Base-by-base conservation (phyloP, 53 echinoderm and acorn worm species). In the Apostichopus leukothele region DNA sequence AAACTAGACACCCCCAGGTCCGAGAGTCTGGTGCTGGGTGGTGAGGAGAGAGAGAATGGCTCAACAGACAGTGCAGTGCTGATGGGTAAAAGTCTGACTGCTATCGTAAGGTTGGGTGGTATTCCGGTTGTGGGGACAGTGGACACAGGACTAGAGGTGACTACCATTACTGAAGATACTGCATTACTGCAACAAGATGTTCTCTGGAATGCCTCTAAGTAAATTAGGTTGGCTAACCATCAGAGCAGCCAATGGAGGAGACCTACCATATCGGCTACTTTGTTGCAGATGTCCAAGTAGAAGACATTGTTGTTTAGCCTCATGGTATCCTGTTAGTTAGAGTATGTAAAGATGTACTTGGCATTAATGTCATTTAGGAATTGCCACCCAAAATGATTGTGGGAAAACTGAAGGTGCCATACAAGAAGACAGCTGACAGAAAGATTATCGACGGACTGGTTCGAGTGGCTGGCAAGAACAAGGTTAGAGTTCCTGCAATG, bases 351-450 rank as follows among this genome's bases (percentile, higher is more conserved):
- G 25, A 50, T 73, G 7, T 89, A 13, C 22, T 89, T 53, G 89
- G 89, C 10, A 89, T 79, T 76, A 89, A 89, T 79, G 89, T 89
- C 9, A 18, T 89, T 7, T 0, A 76, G 73, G 18, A 80, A 27
- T 51, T 87, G 12, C 74, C 87, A 39, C 16, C 71, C 6, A 52
- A 87, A 6, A 16, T 67, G 21, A 11, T 75, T 11, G 21, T 1
- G 0, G 25, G 25, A 25, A 25, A 25, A 25, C 25, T 25, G 25
- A 25, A 25, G 25, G 25, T 25, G 25, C 25, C 25, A 25, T 25
- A 25, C 25, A 25, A 25, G 25, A 25, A 25, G 25, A 25, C 25
- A 1, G 1, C 75, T 75, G 75, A 11, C 9, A n/a, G 75, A 13
- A 8, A 11, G 21, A n/a, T 60, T 60, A 12, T 25, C 25, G 25